These are phyloP conservation scores for Astreopora myriophthalma DNA, from an alignment of 64 coral and sea anemone genomes.

Conservation along the genomic window DNA sequence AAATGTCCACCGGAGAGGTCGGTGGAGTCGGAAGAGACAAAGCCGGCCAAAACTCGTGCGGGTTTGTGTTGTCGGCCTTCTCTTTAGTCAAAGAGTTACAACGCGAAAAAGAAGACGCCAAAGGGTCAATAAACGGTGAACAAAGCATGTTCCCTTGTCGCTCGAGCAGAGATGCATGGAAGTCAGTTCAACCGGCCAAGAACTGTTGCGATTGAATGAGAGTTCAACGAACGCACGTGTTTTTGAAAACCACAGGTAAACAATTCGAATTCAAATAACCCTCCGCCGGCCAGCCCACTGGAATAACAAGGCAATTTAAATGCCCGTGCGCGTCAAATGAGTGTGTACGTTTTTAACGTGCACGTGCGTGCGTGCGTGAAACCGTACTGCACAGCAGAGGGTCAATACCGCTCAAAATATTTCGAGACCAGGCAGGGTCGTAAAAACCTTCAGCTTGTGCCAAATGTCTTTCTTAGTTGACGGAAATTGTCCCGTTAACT, in stretches of 20 bases:
- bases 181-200: not conserved
- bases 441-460: not conserved
- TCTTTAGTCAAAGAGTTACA: not conserved
- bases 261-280: slow-evolving; percentile 40
- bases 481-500: not conserved
- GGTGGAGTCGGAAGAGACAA: slow-evolving; percentile 59
- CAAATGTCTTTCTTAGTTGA: not conserved
- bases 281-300: not conserved
- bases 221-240: slow-evolving; percentile 30
- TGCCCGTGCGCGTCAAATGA: not conserved
- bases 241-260: slow-evolving; percentile 1
- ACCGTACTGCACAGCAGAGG: too few relatives aligned
- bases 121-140: not conserved
- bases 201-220: not conserved
- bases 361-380: not conserved
- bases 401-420: too few relatives aligned
- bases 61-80: not conserved
- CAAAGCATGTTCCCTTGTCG: not conserved
- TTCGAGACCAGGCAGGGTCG: too few relatives aligned
- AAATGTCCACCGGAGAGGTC: slow-evolving; percentile 46
- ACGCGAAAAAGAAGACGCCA: not conserved
- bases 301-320: not conserved
- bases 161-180: slow-evolving; percentile 18
- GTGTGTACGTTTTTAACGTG: not conserved
- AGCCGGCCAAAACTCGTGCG: slow-evolving; percentile 5